phyloP scores from a whole-genome alignment of 2,113 vertebrate genomes.

The Misgurnus anguillicaudatus region DNA sequence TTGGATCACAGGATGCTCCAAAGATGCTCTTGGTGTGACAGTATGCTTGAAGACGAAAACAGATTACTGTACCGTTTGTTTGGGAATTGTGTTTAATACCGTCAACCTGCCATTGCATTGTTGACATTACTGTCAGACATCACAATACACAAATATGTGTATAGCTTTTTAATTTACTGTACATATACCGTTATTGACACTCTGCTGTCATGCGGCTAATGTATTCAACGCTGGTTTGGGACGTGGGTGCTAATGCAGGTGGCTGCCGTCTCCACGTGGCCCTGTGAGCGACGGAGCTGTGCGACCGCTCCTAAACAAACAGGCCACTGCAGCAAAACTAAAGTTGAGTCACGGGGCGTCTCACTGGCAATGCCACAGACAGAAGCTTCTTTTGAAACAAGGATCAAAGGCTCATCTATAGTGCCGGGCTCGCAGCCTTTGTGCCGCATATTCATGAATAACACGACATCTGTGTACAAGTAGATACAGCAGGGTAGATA shows the following conservation, averaged over 20 bases:
- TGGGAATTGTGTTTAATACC: constrained; percentile 3
- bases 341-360: constrained; percentile 61
- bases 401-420: constrained; percentile 72
- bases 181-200: neutral
- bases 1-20: neutral
- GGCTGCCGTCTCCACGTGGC: constrained; percentile 47
- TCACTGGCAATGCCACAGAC: constrained; percentile 58
- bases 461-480: constrained; percentile 72
- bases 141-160: constrained; percentile 22
- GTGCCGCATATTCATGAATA: constrained; percentile 73
- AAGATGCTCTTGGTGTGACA: constrained; percentile 7
- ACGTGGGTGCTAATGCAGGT: constrained; percentile 34
- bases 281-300: constrained; percentile 40
- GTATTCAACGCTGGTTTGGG: constrained; percentile 30
- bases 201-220: neutral
- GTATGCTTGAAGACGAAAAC: neutral
- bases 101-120: neutral
- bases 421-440: constrained; percentile 52
- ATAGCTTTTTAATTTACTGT: neutral
- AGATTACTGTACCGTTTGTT: constrained; percentile 18
- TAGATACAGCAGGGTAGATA: constrained; percentile 50
- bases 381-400: constrained; percentile 74
- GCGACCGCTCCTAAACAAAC: constrained; percentile 66
- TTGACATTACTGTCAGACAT: constrained; percentile 9
- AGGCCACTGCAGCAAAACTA: constrained; percentile 64